Evolutionary conservation across 2,113 vertebrate species (phyloP), one percentile per base, ranked within the genome.

Genomic region (Engraulis encrasicolus): DNA sequence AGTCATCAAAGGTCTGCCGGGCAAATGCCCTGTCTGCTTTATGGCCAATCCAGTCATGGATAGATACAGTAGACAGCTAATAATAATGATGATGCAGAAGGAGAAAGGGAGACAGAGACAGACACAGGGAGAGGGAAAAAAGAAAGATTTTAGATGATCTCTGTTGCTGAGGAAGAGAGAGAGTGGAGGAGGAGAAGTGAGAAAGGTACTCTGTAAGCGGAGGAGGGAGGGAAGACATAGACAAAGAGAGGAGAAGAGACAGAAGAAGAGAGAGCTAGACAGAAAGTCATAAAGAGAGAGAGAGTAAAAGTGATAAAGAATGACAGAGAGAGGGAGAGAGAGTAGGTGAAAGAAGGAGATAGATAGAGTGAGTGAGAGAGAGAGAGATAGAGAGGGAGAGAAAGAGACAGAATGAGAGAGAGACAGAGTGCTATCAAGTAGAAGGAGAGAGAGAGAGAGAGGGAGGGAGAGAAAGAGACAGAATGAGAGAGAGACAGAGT

Each of bases 101-200:
- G n/a, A n/a, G n/a, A n/a, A n/a, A n/a, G n/a, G n/a, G n/a, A n/a
- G n/a, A n/a, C n/a, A n/a, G n/a, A n/a, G n/a, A n/a, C n/a, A n/a
- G n/a, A n/a, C n/a, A n/a, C n/a, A n/a, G n/a, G n/a, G n/a, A n/a
- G n/a, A n/a, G n/a, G n/a, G n/a, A n/a, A n/a, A n/a, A n/a, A n/a
- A n/a, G n/a, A n/a, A n/a, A n/a, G n/a, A n/a, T n/a, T n/a, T n/a
- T n/a, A n/a, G n/a, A n/a, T n/a, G n/a, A n/a, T n/a, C n/a, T n/a
- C n/a, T n/a, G n/a, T n/a, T n/a, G 34, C 20, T 27, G 66, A 54
- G 50, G 86, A 81, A 48, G 52, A 48, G 74, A 48, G 50, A 81
- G 6, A 31, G 50, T 40, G 27, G 61, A 71, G 49, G 38, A 54
- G 17, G 50, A n/a, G 58, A 36, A 82, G 81, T 40, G 79, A 11